These are phyloP conservation scores for Anisognathus igniventris DNA, from an alignment of 2,797 vertebrate species.

Conservation along the genomic window DNA sequence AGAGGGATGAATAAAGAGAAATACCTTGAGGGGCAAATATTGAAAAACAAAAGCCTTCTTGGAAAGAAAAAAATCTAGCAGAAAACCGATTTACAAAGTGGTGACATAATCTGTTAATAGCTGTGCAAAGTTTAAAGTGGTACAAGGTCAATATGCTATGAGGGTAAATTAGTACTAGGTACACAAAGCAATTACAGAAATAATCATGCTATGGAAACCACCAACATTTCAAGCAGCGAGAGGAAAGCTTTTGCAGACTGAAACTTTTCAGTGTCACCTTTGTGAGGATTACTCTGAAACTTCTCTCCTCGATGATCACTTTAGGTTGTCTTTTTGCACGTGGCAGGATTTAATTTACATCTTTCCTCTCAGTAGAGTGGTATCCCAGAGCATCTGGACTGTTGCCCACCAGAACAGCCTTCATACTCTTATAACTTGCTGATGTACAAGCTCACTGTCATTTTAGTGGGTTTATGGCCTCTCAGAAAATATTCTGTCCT, in stretches of 20 bases:
- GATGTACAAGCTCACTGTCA: background rate
- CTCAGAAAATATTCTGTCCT: background rate
- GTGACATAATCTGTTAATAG: conserved; percentile 21
- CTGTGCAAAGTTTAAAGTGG: conserved; percentile 44
- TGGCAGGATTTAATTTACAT: background rate
- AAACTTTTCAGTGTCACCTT: background rate
- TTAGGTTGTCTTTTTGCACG: background rate
- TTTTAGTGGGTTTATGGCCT: conserved; percentile 12
- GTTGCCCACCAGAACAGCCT: background rate
- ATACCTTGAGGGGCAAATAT: conserved; percentile 40
- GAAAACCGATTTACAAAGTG: conserved; percentile 11
- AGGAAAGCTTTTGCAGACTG: background rate
- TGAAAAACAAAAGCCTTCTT: conserved; percentile 11
- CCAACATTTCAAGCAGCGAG: background rate
- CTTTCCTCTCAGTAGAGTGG: background rate
- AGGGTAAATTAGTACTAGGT: conserved; percentile 1
- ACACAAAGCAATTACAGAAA: conserved; percentile 5
- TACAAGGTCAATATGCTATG: background rate
- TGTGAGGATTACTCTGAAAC: background rate
- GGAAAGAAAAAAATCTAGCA: background rate
- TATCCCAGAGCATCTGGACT: background rate
- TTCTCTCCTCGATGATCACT: background rate
- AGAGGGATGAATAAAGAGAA: conserved; percentile 17
- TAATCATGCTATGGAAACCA: background rate
- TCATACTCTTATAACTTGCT: background rate